Base-by-base conservation (phyloP, 2,113 vertebrate species). In the Brachypteracias leptosomus region DNA sequence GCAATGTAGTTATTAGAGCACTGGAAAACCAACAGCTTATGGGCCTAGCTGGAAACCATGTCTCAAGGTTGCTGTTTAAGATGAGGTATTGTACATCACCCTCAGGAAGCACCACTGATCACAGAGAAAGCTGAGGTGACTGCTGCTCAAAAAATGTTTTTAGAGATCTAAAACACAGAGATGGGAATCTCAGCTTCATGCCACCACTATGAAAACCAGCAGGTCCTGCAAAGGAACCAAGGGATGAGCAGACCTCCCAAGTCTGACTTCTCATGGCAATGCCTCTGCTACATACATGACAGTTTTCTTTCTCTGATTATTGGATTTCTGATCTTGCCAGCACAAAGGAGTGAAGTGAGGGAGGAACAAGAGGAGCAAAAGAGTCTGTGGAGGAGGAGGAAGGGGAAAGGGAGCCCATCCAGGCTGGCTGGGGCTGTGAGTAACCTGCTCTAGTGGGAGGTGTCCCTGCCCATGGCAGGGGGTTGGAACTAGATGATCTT, bases 281-380 rank as follows among this genome's bases (percentile, higher is more conserved):
- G 14, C 11, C 44, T 52, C 36, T 42, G 1, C 66, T 9, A 4
- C 1, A 22, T 0, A 40, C 7, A 1, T 3, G 40, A 19, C 3
- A 17, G 52, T 89, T 88, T 52, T 38, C 51, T 78, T 63, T 79
- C 62, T 72, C 22, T 57, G 31, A 11, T 18, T 21, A 15, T 10
- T 46, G 25, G 17, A 10, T 21, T 68, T 83, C 44, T 36, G 22
- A 52, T 66, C 28, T 91, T 77, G 13, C 38, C 62, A 74, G 40
- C 54, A 55, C 19, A 24, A 59, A 89, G 28, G 4, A 42, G 25
- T 47, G 26, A 16, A 20, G 31, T 8, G 70, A 82, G 17, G 33
- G 47, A 54, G 74, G 40, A 80, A 38, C 13, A 66, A 72, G 84
- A 82, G 44, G 17, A 85, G 21, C 9, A 29, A 55, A n/a, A 84